Evolutionary conservation across 1,140 invertebrate genomes (phyloP).

Genomic region (Heliconius hewitsoni): DNA sequence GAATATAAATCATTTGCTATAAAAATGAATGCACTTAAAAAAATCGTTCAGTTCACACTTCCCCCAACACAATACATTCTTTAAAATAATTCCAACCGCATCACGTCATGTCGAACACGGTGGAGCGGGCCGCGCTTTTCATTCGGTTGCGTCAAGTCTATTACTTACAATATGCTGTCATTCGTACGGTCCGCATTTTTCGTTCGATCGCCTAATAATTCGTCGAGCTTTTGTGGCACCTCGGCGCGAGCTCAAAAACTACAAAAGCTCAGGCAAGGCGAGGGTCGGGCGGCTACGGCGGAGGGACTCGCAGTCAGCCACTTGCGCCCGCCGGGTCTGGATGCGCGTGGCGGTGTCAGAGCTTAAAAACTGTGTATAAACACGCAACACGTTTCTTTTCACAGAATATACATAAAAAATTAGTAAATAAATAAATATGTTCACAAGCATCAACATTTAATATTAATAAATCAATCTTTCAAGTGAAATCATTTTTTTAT

Average conservation of each 20-base stretch:
- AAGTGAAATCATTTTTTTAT: constrained; percentile 40
- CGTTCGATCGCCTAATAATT: constrained; percentile 72
- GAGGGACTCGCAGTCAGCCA: constrained; percentile 52
- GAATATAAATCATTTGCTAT: background rate
- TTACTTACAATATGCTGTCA: constrained; percentile 63
- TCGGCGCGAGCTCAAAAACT: constrained; percentile 76
- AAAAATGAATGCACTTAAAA: constrained; percentile 44
- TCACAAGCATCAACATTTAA: constrained; percentile 25
- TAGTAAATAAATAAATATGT: constrained; percentile 20
- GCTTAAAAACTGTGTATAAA: constrained; percentile 25
- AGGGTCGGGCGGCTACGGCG: constrained; percentile 55
- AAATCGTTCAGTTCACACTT: constrained; percentile 72
- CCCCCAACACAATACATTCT: constrained; percentile 58
- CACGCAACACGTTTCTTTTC: constrained; percentile 30
- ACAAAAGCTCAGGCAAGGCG: constrained; percentile 59
- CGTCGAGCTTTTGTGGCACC: constrained; percentile 76
- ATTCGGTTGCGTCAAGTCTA: constrained; percentile 68
- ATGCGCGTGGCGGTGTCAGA: constrained; percentile 27
- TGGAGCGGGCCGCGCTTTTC: constrained; percentile 53
- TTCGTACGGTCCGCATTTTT: constrained; percentile 67
- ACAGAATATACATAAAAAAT: constrained; percentile 37
- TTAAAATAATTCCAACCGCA: constrained; percentile 72
- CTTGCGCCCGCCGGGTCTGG: constrained; percentile 43
- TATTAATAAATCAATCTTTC: constrained; percentile 7
- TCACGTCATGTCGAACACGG: constrained; percentile 60